phyloP scores from a whole-genome alignment of 1,140 invertebrate genomes.

The Sweltsa coloradensis region DNA sequence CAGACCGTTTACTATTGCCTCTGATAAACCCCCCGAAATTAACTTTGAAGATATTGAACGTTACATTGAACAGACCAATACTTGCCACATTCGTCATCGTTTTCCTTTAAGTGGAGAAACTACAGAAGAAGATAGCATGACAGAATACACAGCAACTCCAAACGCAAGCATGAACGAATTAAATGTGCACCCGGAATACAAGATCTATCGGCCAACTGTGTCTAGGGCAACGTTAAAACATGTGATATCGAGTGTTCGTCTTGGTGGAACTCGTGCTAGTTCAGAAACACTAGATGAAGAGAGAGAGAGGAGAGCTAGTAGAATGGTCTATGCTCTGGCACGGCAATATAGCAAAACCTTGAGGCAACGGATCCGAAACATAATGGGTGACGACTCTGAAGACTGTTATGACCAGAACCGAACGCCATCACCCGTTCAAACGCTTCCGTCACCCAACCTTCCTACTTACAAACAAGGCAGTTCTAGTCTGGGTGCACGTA shows the following conservation, averaged over 20 bases:
- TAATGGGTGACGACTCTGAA: slow-evolving; percentile 19
- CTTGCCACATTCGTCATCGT: slow-evolving; percentile 25
- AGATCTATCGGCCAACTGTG: slow-evolving; percentile 50
- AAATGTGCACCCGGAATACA: slow-evolving; percentile 60
- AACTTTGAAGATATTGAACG: slow-evolving; percentile 41
- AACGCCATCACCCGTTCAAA: slow-evolving; percentile 5
- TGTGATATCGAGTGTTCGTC: slow-evolving; percentile 30
- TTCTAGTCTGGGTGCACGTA: slow-evolving; percentile 66
- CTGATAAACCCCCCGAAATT: slow-evolving; percentile 40
- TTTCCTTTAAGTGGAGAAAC: slow-evolving; percentile 23
- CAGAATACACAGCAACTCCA: slow-evolving; percentile 32
- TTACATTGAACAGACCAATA: slow-evolving; percentile 44
- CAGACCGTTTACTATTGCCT: slow-evolving; percentile 58
- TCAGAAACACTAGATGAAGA: slow-evolving; percentile 4
- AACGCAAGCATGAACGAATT: slow-evolving; percentile 30
- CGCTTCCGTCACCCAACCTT: neutral
- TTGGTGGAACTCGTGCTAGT: slow-evolving; percentile 18
- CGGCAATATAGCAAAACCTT: slow-evolving; percentile 28
- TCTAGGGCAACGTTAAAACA: slow-evolving; percentile 31
- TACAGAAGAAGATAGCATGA: slow-evolving; percentile 35
- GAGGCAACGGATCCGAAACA: slow-evolving; percentile 25
- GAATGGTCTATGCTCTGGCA: slow-evolving; percentile 23
- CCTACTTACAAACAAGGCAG: slow-evolving; percentile 38
- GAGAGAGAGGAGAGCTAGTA: slow-evolving; percentile 16
- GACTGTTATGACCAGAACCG: slow-evolving; percentile 17